phyloP scores from a whole-genome alignment of 2,888 invertebrate genomes.

The Xylota sylvarum region DNA sequence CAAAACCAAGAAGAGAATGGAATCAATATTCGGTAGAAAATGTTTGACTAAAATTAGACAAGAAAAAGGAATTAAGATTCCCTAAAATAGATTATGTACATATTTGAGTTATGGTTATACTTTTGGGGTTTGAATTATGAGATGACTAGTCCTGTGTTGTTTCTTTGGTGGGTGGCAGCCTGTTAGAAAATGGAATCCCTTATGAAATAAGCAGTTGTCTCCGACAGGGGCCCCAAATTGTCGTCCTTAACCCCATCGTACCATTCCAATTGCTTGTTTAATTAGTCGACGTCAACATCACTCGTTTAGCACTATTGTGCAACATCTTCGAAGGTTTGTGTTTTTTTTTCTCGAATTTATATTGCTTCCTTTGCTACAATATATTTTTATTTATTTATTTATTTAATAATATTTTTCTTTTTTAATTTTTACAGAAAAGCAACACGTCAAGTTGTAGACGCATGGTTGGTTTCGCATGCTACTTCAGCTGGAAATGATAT shows the following conservation, averaged over 20 bases:
- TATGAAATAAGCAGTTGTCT: too few species aligned
- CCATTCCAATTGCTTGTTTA: too few species aligned
- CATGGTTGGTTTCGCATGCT: conserved; percentile 96
- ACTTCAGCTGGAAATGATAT: conserved; percentile 86
- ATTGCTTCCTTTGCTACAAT: not conserved
- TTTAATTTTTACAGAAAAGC: conserved; percentile 91
- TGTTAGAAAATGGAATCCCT: too few species aligned
- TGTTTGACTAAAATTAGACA: conserved; percentile 52
- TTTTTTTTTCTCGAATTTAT: not conserved
- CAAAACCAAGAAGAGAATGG: not conserved
- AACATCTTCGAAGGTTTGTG: not conserved
- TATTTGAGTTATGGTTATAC: not conserved
- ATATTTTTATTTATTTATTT: conserved; percentile 15
- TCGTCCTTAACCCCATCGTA: too few species aligned
- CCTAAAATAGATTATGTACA: conserved; percentile 31
- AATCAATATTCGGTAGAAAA: conserved; percentile 49
- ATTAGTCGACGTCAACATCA: too few species aligned
- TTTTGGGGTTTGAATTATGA: not conserved
- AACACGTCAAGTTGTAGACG: conserved; percentile 95
- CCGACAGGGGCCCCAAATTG: too few species aligned
- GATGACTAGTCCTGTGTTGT: not conserved
- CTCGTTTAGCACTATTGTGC: too few species aligned
- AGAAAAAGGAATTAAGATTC: not conserved
- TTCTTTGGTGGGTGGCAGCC: not conserved
- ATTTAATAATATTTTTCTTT: conserved; percentile 34